Conservation (phyloP, 1,140 invertebrate genomes). For the Periplaneta americana region DNA sequence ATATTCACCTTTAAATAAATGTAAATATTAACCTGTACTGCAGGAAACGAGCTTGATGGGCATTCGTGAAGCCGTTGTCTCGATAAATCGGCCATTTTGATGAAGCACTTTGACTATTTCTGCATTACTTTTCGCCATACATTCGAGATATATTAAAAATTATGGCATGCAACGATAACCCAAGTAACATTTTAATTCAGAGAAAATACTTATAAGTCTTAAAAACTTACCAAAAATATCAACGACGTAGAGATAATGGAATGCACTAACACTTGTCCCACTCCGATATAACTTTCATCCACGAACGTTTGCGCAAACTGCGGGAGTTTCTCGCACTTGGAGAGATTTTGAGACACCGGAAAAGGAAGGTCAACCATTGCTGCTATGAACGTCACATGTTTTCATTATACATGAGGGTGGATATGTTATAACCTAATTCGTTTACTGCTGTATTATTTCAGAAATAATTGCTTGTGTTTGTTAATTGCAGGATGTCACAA, state of each 20-base stretch:
- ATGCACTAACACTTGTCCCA: neutral
- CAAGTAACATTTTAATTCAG: too few species aligned
- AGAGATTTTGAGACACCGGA: neutral
- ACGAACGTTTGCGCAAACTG: constrained; percentile 8
- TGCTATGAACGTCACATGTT: neutral
- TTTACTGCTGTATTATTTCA: too few species aligned
- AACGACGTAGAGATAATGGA: neutral
- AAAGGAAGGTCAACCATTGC: neutral
- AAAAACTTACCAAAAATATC: neutral
- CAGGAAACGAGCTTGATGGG: neutral
- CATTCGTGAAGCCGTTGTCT: neutral
- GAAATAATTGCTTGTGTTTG: neutral
- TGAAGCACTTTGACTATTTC: neutral
- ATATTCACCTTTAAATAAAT: neutral
- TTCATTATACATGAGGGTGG: too few species aligned
- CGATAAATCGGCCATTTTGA: neutral
- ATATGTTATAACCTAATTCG: too few species aligned
- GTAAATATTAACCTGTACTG: neutral
- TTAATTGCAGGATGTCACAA: constrained; percentile 20
- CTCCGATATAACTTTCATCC: neutral
- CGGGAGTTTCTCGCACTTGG: neutral
- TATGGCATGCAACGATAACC: neutral
- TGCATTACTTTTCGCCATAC: neutral
- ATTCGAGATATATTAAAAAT: neutral
- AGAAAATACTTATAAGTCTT: neutral